Conservation (phyloP, 2,113 vertebrate species). For the Scopus umbretta region DNA sequence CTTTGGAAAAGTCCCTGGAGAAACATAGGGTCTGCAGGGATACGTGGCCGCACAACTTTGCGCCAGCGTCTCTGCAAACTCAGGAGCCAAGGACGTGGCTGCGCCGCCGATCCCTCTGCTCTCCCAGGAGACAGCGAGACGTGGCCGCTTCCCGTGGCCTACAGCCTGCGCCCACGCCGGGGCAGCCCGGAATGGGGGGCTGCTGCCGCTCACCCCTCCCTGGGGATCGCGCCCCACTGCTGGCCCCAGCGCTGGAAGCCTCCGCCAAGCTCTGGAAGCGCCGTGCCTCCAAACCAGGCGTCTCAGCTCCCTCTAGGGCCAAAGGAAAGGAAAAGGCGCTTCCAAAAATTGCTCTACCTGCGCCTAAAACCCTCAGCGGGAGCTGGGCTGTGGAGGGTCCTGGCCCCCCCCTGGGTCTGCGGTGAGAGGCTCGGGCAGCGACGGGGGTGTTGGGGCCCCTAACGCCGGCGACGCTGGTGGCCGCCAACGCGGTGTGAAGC, state of each 20-base stretch:
- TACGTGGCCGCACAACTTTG: not conserved
- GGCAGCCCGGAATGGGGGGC: not conserved
- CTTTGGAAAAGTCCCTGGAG: not conserved
- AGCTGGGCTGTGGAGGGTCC: not conserved
- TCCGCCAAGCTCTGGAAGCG: not conserved
- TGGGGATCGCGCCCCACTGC: not conserved
- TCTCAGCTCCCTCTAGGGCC: constrained; percentile 39
- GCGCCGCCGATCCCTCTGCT: not conserved
- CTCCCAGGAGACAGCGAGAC: not conserved
- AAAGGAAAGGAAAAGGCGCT: not conserved
- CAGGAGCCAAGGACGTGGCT: not conserved
- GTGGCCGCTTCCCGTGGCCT: not conserved
- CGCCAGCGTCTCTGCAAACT: not conserved
- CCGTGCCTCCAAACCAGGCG: not conserved
- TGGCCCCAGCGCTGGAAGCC: not conserved
- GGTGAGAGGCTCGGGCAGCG: not conserved
- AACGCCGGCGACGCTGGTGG: not conserved
- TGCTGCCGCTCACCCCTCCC: not conserved
- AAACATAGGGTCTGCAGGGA: not conserved
- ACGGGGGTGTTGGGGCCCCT: not conserved
- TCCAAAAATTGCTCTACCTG: not conserved
- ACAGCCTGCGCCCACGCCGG: not conserved
- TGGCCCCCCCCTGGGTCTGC: accelerated
- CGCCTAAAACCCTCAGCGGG: not conserved
- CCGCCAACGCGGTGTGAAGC: accelerated